A percentile compares a stretch with the other conserved stretches of the same genome.
Evolutionary conservation across 64 coral and sea anemone species (phyloP).

Genomic region (Acropora tenuis): DNA sequence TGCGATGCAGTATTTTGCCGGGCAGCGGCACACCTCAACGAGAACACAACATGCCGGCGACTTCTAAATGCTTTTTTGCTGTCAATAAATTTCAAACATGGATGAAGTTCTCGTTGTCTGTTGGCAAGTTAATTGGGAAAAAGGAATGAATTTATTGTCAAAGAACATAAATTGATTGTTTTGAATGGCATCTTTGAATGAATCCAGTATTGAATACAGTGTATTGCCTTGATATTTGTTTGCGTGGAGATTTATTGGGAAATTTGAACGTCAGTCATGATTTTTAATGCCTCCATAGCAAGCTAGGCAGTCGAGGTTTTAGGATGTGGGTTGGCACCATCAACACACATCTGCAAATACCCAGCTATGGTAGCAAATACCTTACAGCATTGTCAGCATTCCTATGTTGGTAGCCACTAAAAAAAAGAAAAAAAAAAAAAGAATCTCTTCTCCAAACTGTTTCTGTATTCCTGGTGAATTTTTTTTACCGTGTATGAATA

Average conservation of each 20-base stretch:
- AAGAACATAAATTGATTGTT: background rate
- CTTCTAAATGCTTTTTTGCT: background rate
- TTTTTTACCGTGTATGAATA: too few species aligned
- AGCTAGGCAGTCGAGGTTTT: slow-evolving; percentile 55
- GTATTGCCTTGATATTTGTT: background rate
- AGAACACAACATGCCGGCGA: background rate
- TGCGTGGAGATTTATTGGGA: slow-evolving; percentile 40
- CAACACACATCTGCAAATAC: slow-evolving; percentile 40
- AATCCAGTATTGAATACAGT: slow-evolving; percentile 4
- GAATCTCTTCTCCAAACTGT: too few species aligned
- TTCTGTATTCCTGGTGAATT: too few species aligned
- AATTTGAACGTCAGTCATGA: slow-evolving; percentile 56
- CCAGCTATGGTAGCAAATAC: slow-evolving; percentile 80
- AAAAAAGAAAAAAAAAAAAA: background rate
- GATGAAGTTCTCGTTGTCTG: background rate
- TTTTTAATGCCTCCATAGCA: slow-evolving; percentile 72
- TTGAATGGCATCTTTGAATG: background rate
- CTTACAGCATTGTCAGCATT: slow-evolving; percentile 25
- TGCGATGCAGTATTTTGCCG: too few species aligned
- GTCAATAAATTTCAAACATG: background rate
- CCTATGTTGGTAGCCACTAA: background rate
- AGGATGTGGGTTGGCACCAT: slow-evolving; percentile 69
- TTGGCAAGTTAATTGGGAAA: background rate
- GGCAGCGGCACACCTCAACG: too few species aligned
- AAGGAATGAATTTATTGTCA: background rate